A percentile compares a stretch with the other conserved stretches of the same genome.
Conservation (phyloP, 2,113 vertebrate genomes). For the Chloebia gouldiae region DNA sequence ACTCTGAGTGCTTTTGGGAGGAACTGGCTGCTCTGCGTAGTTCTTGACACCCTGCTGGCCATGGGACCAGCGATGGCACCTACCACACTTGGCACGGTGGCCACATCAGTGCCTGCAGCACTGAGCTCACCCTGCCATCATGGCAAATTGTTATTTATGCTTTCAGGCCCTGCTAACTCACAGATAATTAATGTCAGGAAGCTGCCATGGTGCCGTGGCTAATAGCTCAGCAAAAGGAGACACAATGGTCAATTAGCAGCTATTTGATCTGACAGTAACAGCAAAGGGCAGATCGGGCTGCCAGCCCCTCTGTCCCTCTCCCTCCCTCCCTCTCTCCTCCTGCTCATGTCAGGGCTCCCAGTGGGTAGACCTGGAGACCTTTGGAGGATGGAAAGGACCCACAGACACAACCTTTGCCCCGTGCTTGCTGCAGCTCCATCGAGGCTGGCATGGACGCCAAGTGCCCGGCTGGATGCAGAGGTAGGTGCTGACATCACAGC, state of each 20-base stretch:
- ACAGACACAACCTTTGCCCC: neutral
- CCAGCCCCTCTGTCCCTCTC: neutral
- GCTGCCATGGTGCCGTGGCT: slow-evolving; percentile 55
- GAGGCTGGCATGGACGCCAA: neutral
- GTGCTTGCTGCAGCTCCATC: neutral
- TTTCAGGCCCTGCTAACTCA: slow-evolving; percentile 45
- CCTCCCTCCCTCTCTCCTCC: neutral
- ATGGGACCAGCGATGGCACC: fast-evolving
- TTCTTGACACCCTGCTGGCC: neutral
- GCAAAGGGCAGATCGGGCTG: slow-evolving; percentile 54
- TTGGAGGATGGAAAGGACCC: neutral
- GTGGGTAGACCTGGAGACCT: neutral
- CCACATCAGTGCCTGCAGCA: neutral
- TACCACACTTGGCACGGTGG: neutral
- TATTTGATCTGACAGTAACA: slow-evolving; percentile 64
- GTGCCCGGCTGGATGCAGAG: too few species aligned
- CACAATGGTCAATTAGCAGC: slow-evolving; percentile 63
- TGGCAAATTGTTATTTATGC: slow-evolving; percentile 44
- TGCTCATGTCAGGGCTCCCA: neutral
- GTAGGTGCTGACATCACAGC: fast-evolving
- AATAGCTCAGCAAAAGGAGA: slow-evolving; percentile 43
- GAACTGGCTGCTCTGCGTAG: neutral
- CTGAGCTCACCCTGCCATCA: neutral
- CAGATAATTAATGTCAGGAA: slow-evolving; percentile 73
- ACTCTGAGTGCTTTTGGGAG: neutral